phyloP scores from a whole-genome alignment of 2,797 vertebrate species.

The Intellagama lesueurii region DNA sequence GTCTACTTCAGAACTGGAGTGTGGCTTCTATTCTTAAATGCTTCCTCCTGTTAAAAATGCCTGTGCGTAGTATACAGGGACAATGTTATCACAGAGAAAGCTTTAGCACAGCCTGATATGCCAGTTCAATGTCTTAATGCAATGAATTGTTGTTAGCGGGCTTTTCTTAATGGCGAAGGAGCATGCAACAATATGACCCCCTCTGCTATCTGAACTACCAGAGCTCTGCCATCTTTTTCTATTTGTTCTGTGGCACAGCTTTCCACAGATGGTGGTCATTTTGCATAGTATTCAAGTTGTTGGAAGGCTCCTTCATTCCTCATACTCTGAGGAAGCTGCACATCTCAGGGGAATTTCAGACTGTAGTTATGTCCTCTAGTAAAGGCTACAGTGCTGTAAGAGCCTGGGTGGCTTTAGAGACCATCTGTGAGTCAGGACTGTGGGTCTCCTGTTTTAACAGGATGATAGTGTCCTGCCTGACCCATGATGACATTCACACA shows the following conservation, averaged over 20 bases:
- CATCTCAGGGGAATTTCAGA: neutral
- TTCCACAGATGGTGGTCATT: too few relatives aligned
- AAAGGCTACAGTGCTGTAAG: neutral
- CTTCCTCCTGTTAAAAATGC: neutral
- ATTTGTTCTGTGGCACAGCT: neutral
- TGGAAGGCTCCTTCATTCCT: neutral
- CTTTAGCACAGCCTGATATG: neutral
- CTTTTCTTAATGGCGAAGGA: neutral
- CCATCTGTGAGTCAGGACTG: neutral
- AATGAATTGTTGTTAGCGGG: neutral
- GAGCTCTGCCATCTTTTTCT: neutral
- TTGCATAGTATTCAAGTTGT: neutral
- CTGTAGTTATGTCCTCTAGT: too few relatives aligned
- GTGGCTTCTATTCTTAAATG: neutral
- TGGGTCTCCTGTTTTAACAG: neutral
- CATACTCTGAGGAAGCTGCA: neutral
- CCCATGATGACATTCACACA: neutral
- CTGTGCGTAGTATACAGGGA: too few relatives aligned
- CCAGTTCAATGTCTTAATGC: neutral
- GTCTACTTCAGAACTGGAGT: neutral
- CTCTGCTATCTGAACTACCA: neutral
- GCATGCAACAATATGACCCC: neutral
- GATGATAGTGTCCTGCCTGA: neutral
- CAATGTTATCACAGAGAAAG: neutral
- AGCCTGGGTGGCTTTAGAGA: neutral